Conservation (phyloP, 2,113 vertebrate species). For the Todiramphus chloris region DNA sequence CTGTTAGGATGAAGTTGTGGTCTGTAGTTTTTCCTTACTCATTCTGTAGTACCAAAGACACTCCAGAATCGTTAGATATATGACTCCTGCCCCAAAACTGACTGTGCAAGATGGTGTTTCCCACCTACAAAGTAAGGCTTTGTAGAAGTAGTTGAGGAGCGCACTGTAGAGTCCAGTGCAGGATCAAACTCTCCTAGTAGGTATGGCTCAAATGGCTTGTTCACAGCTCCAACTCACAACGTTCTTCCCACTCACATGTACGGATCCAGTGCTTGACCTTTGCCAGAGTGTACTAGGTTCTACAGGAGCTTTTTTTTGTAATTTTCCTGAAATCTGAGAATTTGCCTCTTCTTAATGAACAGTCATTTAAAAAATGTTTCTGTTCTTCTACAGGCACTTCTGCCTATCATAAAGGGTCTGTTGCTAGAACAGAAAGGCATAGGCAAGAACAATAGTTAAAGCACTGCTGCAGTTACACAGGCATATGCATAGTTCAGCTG, state of each 20-base stretch:
- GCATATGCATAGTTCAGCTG: background rate
- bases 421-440: background rate
- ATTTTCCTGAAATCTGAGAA: background rate
- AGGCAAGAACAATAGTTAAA: background rate
- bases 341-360: background rate
- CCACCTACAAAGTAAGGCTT: background rate
- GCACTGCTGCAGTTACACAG: background rate
- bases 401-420: background rate
- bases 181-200: background rate
- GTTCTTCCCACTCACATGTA: background rate
- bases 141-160: background rate
- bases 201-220: background rate
- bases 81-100: background rate
- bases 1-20: background rate
- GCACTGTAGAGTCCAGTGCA: background rate
- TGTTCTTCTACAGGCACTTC: background rate
- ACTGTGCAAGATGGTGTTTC: background rate
- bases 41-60: background rate
- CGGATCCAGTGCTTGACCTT: background rate
- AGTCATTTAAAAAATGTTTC: background rate
- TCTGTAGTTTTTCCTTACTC: background rate
- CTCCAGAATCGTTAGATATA: background rate
- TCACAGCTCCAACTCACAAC: background rate
- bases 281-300: background rate
- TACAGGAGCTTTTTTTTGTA: accelerated